phyloP scores from a whole-genome alignment of 1,140 invertebrate species.

The Rhopalosiphum maidis region DNA sequence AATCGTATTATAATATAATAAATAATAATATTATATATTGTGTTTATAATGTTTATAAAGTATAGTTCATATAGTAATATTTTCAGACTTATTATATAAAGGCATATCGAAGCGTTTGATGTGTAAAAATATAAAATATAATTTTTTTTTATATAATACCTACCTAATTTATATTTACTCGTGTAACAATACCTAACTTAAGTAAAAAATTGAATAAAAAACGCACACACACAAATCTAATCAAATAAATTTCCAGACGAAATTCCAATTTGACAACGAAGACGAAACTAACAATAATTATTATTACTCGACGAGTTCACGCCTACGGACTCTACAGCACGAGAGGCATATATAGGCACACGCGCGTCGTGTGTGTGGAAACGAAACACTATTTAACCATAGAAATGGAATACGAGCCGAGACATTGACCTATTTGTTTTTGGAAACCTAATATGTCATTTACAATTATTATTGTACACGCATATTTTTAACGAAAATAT shows the following conservation, averaged over 20 bases:
- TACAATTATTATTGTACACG: neutral
- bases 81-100: neutral
- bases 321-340: neutral
- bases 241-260: neutral
- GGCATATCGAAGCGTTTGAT: neutral
- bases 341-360: neutral
- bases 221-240: neutral
- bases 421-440: constrained; percentile 40
- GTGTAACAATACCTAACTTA: neutral
- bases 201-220: too few species aligned
- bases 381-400: neutral
- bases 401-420: constrained; percentile 34
- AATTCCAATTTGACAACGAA: neutral
- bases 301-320: neutral
- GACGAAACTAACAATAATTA: neutral
- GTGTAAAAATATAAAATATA: neutral
- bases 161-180: neutral
- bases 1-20: neutral
- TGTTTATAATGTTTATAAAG: neutral
- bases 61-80: neutral
- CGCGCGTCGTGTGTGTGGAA: neutral
- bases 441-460: neutral
- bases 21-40: neutral
- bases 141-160: neutral
- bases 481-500: neutral